Evolutionary conservation across 2,113 vertebrate genomes (phyloP), one percentile per base, ranked within the genome.

Genomic region (Rhodinocichla rosea): DNA sequence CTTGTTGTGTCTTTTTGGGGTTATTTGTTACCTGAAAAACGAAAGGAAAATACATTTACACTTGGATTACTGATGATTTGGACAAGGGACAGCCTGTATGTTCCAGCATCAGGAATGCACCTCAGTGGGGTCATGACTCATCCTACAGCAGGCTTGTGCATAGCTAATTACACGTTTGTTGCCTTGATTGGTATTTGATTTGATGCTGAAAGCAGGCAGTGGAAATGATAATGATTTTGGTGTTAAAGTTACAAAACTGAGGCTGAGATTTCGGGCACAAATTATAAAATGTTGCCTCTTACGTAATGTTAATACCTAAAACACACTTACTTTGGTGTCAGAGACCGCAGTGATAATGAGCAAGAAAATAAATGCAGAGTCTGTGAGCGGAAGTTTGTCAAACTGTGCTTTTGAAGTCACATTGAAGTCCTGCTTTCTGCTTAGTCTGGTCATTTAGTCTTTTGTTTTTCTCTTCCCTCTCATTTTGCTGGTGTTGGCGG

Each of bases 1-100:
- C 73, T 64, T 11, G 3, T 45, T 40, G 28, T 18, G 68, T 15
- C 42, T 47, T 68, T 60, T 68, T 11, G 20, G 19, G 47, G 76
- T 75, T 52, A 64, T 44, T 74, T 55, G 14, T 52, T 53, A 35
- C 35, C 40, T 90, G 24, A 35, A 55, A 83, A 74, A 6, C 7
- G 22, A 30, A 15, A 23, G 6, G 65, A 11, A 9, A 63, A 16
- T 23, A 3, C 13, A 5, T 68, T 79, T 67, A 37, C 39, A 2
- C 16, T 37, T 27, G 15, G 60, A 11, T 16, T 59, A 4, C 9
- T 49, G 67, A 16, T 63, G 56, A 15, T 17, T 44, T 59, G 69
- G 55, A 11, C 28, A 13, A 12, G 76, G 52, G 50, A 3, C 37
- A 42, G 81, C 6, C 0, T 10, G 49, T 8, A 0, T 4, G 3